A percentile compares a stretch with the other conserved stretches of the same genome.
Conservation (phyloP, 2,113 vertebrate species). For the Xerus inauris region DNA sequence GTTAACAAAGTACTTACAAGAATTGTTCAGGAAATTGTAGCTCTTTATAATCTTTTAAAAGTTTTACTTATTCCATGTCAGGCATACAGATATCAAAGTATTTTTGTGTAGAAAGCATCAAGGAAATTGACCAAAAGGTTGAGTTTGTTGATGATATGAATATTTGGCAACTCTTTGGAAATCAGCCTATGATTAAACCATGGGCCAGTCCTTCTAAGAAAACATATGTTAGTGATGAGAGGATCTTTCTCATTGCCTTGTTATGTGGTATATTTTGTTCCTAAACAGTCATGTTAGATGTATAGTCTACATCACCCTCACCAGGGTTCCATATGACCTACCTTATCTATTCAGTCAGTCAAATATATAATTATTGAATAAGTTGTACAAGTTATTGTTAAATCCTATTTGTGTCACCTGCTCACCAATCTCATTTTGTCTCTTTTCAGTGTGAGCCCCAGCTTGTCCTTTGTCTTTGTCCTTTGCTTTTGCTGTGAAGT, state of each 20-base stretch:
- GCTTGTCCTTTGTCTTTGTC: background rate
- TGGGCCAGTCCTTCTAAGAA: background rate
- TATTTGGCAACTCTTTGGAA: constrained; percentile 1
- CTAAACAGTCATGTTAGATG: background rate
- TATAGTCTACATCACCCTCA: background rate
- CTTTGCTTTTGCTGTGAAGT: background rate
- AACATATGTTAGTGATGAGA: background rate
- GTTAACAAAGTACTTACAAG: background rate
- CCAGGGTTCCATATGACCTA: background rate
- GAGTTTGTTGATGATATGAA: background rate
- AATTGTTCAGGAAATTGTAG: constrained; percentile 30
- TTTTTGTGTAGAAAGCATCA: constrained; percentile 15
- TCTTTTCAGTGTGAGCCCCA: background rate
- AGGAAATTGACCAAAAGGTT: constrained; percentile 34
- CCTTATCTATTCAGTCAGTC: background rate
- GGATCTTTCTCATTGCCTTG: background rate
- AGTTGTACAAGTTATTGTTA: background rate
- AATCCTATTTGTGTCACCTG: background rate
- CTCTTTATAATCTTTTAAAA: background rate
- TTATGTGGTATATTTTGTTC: background rate
- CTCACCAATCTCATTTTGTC: background rate
- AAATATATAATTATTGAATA: background rate
- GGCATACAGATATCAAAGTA: background rate
- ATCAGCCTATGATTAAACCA: background rate
- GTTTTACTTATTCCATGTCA: background rate